Percentiles rank a stretch among this genome's conserved stretches.
Conservation (phyloP, 2,797 vertebrate species). For the Odontamblyopus lacepedii region DNA sequence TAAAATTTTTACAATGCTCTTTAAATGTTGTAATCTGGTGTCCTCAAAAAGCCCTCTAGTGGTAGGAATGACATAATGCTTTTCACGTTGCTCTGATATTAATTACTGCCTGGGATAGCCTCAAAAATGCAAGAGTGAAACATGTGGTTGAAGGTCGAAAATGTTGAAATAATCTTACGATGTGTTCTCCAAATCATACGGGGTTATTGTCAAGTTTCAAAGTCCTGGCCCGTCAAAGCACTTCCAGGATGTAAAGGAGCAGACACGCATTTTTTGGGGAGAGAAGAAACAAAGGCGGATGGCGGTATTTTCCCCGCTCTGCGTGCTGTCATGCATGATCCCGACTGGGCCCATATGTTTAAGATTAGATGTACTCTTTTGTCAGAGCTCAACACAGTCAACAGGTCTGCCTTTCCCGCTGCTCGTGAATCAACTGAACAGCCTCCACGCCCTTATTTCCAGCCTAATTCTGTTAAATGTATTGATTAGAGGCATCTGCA, state of each 20-base stretch:
- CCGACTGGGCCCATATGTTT: constrained; percentile 69
- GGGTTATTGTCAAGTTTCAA: constrained; percentile 7
- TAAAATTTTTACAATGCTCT: not conserved
- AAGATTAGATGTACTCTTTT: constrained; percentile 76
- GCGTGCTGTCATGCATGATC: constrained; percentile 66
- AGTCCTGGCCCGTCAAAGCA: constrained; percentile 25
- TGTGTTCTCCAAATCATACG: not conserved
- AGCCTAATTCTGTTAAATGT: constrained; percentile 45
- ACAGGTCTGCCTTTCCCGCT: constrained; percentile 59
- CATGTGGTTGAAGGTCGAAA: constrained; percentile 1
- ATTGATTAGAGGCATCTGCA: constrained; percentile 27
- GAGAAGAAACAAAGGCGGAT: constrained; percentile 30
- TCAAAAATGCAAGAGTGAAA: constrained; percentile 1
- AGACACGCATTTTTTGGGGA: constrained; percentile 27
- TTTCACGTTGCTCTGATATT: not conserved
- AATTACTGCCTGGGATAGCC: not conserved
- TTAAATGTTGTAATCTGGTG: not conserved
- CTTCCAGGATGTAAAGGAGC: constrained; percentile 32
- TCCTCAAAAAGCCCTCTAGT: constrained; percentile 9
- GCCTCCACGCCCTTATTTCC: constrained; percentile 42
- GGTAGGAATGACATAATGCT: not conserved
- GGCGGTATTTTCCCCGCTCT: constrained; percentile 55
- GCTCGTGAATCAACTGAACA: constrained; percentile 62
- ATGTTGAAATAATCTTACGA: constrained; percentile 5
- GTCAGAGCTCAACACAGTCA: constrained; percentile 67